These are phyloP conservation scores for Tribolium freemani DNA, from an alignment of 2,888 invertebrate species.

Conservation along the genomic window DNA sequence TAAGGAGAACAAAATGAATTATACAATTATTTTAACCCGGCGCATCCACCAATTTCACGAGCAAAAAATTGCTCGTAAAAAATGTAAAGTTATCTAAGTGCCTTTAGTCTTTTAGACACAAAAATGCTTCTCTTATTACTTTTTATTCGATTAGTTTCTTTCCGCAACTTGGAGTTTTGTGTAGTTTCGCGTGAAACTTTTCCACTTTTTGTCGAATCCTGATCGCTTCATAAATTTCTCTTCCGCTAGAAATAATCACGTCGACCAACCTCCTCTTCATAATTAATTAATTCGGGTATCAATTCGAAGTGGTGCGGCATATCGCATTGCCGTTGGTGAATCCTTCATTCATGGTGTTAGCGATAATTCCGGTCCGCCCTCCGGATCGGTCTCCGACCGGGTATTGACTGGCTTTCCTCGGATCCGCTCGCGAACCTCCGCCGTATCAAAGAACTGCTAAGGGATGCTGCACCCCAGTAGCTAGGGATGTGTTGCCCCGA, in stretches of 20 bases:
- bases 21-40: no score
- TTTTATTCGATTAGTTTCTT: no score
- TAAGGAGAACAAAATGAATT: no score
- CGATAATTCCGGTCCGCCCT: conserved; percentile 60
- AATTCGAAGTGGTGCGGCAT: conserved; percentile 36
- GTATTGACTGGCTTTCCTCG: conserved; percentile 65
- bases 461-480: conserved; percentile 66
- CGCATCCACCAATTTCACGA: no score
- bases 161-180: no score
- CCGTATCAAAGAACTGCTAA: conserved; percentile 58
- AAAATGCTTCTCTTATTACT: no score
- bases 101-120: no score
- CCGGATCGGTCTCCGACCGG: conserved; percentile 59
- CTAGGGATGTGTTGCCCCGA: conserved; percentile 58
- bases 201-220: neutral
- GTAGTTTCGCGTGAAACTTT: neutral
- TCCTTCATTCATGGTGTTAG: conserved; percentile 53
- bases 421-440: conserved; percentile 59
- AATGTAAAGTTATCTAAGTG: no score
- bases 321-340: conserved; percentile 45
- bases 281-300: conserved; percentile 33
- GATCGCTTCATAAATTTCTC: neutral
- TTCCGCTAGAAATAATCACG: neutral
- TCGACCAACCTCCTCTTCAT: conserved; percentile 14
- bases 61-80: no score